Evolutionary conservation across 2,113 vertebrate genomes (phyloP), one percentile per base, ranked within the genome.

Genomic region (Petroica traversi): DNA sequence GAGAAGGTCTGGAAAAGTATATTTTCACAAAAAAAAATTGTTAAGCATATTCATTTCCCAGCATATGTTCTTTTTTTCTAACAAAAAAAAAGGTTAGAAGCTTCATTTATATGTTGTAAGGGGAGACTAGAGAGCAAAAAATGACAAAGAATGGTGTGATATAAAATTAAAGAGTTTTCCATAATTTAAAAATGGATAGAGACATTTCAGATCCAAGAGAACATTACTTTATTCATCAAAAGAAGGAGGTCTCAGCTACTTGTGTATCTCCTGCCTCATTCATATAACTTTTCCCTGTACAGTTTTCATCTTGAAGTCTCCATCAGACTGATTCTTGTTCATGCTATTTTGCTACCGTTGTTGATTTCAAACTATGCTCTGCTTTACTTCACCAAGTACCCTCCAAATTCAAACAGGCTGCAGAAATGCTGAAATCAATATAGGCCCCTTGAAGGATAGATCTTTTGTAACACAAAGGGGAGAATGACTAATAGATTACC

Each of bases 361-460:
- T 54, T 91, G 84, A 79, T 96, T 95, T 94, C 62, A 88, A 92
- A 52, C 62, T 69, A 82, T 38, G 36, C 57, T 83, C 33, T 86
- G 36, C 62, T 97, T 95, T 97, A 77, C 94, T 91, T 96, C 84
- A 82, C 55, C 58, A 91, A 94, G 66, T 92, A 54, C 48, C 40
- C 40, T 94, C 85, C 59, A 90, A 95, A 96, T 51, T 91, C 74
- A 91, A 93, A 95, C 71, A 79, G 81, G 92, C 92, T 93, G 81
- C 75, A 97, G 94, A 96, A 96, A 94, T 89, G 45, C 75, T 94
- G 84, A 93, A 96, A 97, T 97, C 94, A 97, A 97, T 96, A 94
- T 26, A 24, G 88, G 95, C 55, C 73, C 92, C 92, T 93, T 95
- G 94, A 95, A 96, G 93, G 93, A 88, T 94, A 95, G 89, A 96